Base-by-base conservation (phyloP, 2,888 invertebrate species). In the Acanthacorydalis orientalis region DNA sequence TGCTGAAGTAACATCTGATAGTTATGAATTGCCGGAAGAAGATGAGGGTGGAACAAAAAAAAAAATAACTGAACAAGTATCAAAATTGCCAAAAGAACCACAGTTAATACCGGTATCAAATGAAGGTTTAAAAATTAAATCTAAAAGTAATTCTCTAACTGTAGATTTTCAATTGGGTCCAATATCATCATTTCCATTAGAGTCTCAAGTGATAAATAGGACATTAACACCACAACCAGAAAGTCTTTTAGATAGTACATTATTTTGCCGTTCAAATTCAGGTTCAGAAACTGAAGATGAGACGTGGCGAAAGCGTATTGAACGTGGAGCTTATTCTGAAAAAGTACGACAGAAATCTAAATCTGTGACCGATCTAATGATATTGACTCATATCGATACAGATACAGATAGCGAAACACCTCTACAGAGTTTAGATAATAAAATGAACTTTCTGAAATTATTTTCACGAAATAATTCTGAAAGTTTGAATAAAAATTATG, bases 311-410 rank as follows among this genome's bases (percentile, higher is more conserved):
- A 68, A 67, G 41, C 68, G 74, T 52, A 71, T 77, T 32, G 77
- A 78, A 59, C 63, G 72, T 31, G 74, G 74, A 1, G 73, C 69
- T 41, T 72, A 73, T 49, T 70, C 75, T 0, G 77, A 77, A 56
- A 76, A 78, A 60, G 77, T 78, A 1, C 70, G 74, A 51, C 72
- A 76, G 53, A 79, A 79, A 59, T 78, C 78, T 0, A 73, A 74
- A 57, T 78, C 78, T 44, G 78, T 78, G 1, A 75, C 78, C 8
- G 78, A 80, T 62, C 62, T 80, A 31, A 78, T 80, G 78, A 67
- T 78, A 34, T 61, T 80, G 39, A 79, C 78, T 11, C 78, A 78
- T 53, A 77, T 80, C 15, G 78, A 79, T 55, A 74, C 75, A 4
- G 75, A 76, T 57, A 74, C 75, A 6, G 77, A 77, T 52, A 71